A percentile compares a stretch with the other conserved stretches of the same genome.
Conservation (phyloP, 2,888 invertebrate genomes). For the Deladenus siricidicola region DNA sequence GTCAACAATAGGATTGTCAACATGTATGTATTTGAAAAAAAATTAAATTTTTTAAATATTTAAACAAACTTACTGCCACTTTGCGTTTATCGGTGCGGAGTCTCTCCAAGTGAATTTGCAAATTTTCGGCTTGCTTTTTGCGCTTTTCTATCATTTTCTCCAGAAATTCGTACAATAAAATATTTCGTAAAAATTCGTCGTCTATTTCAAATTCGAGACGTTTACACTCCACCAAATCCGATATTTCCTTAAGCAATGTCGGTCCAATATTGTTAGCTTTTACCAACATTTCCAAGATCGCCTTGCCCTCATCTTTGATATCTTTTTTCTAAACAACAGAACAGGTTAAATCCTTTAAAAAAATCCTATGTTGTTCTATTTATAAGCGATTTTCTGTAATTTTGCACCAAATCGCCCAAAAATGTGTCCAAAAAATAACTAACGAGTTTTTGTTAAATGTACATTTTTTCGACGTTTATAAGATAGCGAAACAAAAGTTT, state of each 20-base stretch:
- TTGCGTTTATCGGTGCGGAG: constrained; percentile 68
- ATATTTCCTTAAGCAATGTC: constrained; percentile 14
- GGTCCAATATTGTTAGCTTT: constrained; percentile 2
- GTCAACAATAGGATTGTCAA: no score
- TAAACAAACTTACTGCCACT: constrained; percentile 58
- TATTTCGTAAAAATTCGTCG: constrained; percentile 13
- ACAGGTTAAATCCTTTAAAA: no score
- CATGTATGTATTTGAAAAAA: no score
- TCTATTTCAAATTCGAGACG: constrained; percentile 15
- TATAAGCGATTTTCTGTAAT: no score
- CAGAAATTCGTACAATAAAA: constrained; percentile 73
- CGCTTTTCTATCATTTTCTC: constrained; percentile 69
- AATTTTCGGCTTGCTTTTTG: constrained; percentile 63
- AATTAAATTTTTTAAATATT: no score
- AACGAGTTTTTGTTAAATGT: no score
- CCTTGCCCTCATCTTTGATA: not conserved
- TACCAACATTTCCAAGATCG: not conserved
- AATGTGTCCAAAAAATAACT: no score
- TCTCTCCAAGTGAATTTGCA: constrained; percentile 67
- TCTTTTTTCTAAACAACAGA: not conserved
- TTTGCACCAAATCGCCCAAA: no score
- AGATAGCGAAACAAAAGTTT: not conserved
- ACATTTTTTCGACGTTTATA: no score
- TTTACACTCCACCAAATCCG: constrained; percentile 13
- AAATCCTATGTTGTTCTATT: no score